These are phyloP conservation scores for Gasteruption jaculator DNA, from an alignment of 2,888 invertebrate species.

Conservation along the genomic window DNA sequence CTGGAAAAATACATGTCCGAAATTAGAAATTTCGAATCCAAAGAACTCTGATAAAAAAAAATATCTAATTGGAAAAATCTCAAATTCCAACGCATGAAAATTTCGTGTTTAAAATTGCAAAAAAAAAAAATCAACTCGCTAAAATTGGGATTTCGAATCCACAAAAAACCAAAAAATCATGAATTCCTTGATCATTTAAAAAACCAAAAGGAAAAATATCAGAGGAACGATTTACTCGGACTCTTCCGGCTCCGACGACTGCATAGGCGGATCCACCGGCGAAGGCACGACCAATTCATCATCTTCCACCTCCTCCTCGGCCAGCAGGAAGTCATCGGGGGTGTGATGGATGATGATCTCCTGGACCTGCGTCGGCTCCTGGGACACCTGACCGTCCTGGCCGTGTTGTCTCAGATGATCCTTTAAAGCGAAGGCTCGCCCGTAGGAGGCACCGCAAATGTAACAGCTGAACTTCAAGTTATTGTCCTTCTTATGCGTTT, in stretches of 20 bases:
- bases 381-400: constrained; percentile 44
- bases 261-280: constrained; percentile 28
- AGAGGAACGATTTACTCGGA: constrained; percentile 29
- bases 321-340: constrained; percentile 35
- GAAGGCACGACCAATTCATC: constrained; percentile 34
- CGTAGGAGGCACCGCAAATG: constrained; percentile 73
- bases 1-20: too few relatives aligned
- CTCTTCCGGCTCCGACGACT: constrained; percentile 33
- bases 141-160: too few relatives aligned
- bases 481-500: constrained; percentile 67
- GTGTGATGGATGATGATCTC: constrained; percentile 45
- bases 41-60: too few relatives aligned
- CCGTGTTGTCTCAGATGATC: constrained; percentile 71
- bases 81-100: too few relatives aligned
- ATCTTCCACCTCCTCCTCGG: constrained; percentile 35
- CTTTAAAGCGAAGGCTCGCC: constrained; percentile 68
- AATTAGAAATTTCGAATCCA: too few relatives aligned
- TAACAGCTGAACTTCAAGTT: constrained; percentile 67
- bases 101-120: too few relatives aligned
- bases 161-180: too few relatives aligned
- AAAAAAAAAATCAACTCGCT: too few relatives aligned
- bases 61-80: too few relatives aligned
- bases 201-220: neutral
- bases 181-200: constrained; percentile 3
- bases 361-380: constrained; percentile 43